Percentiles rank a stretch among this genome's conserved stretches.
Evolutionary conservation across 2,797 vertebrate species (phyloP).

Genomic region (Malurus leucopterus): DNA sequence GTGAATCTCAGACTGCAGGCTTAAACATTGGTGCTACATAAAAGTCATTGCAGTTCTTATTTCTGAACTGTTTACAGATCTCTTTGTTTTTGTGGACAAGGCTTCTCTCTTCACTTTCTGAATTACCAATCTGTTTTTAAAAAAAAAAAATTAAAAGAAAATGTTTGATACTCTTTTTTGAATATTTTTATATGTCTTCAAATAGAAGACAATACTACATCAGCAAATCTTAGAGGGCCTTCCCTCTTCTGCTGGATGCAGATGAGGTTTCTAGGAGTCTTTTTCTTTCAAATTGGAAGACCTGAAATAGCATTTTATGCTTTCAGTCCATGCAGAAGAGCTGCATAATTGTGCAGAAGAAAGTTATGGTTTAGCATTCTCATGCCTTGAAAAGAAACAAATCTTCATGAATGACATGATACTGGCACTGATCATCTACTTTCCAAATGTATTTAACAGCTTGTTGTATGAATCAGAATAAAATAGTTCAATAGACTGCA

Average conservation of each 20-base stretch:
- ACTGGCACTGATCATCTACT: neutral
- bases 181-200: neutral
- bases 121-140: neutral
- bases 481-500: neutral
- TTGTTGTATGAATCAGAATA: constrained; percentile 12
- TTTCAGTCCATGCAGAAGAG: neutral
- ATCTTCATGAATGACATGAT: neutral
- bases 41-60: neutral
- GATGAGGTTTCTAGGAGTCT: neutral
- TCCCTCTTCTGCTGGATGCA: neutral
- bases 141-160: neutral
- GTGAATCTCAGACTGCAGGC: neutral
- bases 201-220: neutral
- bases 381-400: neutral
- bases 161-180: neutral
- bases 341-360: neutral
- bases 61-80: neutral
- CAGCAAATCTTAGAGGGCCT: neutral
- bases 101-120: neutral
- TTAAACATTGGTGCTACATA: neutral
- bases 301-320: neutral
- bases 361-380: neutral
- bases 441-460: constrained; percentile 13
- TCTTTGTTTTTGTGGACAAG: neutral
- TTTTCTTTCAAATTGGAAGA: neutral